Evolutionary conservation across 2,113 vertebrate species (phyloP), one percentile per base, ranked within the genome.

Genomic region (Noturus placidus): DNA sequence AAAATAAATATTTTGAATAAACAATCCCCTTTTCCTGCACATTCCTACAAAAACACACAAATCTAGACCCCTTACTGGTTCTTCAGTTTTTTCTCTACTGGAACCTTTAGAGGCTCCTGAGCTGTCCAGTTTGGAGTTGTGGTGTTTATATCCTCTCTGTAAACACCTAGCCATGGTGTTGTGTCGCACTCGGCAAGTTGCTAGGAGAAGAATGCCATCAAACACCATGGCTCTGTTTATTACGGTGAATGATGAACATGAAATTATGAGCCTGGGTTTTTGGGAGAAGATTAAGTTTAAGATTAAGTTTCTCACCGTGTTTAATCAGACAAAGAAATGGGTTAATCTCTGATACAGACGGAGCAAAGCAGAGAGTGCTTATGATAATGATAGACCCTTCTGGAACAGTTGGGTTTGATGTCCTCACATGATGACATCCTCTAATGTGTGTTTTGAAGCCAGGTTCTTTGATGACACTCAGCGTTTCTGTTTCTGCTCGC

Each of bases 181-280:
- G 67, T 35, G 30, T 35, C 15, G 30, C 17, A 15, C 33, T 74
- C 19, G 8, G 69, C 22, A 70, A 52, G 50, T 78, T 88, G 76
- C 33, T 52, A 14, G 30, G 57, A 87, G 70, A 76, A 14, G 5
- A 85, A 81, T 38, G 87, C 69, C 70, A 63, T 69, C 33, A 72
- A 63, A 50, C 85, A 82, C 82, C 30, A 56, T 15, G 11, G 59
- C 8, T 50, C 17, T 83, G 61, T 88, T 70, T 83, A 85, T 79
- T 65, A 79, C 50, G 63, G 35, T 88, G 67, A 38, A 19, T n/a
- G 30, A 81, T 70, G 67, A 70, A 25, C 67, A 65, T 38, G 83
- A 59, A 87, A 61, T 86, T n/a, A 82, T 52, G 57, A 33, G 82
- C 78, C 38, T 61, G 85, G 69, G 82, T 57, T 59, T 57, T 74